Evolutionary conservation across 2,113 vertebrate genomes (phyloP), one percentile per base, ranked within the genome.

Genomic region (Xiphophorus couchianus): DNA sequence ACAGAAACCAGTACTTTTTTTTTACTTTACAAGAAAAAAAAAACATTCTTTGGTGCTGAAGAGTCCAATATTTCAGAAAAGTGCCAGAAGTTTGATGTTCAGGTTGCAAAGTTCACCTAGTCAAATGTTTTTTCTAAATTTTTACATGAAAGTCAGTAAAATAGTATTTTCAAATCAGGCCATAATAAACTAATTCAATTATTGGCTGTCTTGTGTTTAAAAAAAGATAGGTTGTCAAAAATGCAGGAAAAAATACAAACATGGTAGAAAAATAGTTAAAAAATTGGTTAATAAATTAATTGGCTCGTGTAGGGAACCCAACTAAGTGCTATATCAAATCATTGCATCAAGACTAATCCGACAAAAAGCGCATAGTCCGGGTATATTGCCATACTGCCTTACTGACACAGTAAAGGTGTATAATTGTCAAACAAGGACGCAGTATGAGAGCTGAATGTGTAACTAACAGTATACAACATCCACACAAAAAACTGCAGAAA

Each of bases 41-140:
- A 58, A 5, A 64, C 66, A 44, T 71, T 44, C 66, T 77, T 29
- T 81, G n/a, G 7, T n/a, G 42, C 54, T 64, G 6, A 54, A 54
- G 51, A 11, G 51, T 7, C 17, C 6, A 58, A 25, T 58, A 58
- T 25, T 58, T 58, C 3, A n/a, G 9, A 19, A 37, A 62, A 29
- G 29, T 1, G 35, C 2, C 17, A 0, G 39, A 73, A 29, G n/a
- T 62, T 62, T 62, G 3, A 17, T 62, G 30, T 30, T 15, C 62
- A 39, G 63, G 25, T 29, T 25, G 17, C 60, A 22, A 67, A 75
- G 28, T 44, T 75, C 35, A 74, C 63, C 28, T 11, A 5, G 63
- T 58, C 9, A 31, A 31, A 31, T 3, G 28, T 15, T 35, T 65
- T 35, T 12, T n/a, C 8, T 3, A 25, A 5, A 58, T 58, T 58